These are phyloP conservation scores for Anoplius nigerrimus DNA, from an alignment of 2,888 invertebrate species.

Conservation along the genomic window DNA sequence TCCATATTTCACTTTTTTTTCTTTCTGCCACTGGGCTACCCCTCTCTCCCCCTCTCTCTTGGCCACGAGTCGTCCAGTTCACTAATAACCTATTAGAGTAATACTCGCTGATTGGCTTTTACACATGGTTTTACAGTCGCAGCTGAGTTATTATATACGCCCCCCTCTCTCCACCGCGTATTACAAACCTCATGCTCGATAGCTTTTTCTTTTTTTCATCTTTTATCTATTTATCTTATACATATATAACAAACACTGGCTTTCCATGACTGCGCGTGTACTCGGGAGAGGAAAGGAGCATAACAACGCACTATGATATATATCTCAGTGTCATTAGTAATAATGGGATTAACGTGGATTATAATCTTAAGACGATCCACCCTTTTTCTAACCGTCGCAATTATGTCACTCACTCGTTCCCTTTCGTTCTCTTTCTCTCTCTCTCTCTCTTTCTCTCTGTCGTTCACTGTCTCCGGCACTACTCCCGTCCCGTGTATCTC, in stretches of 20 bases:
- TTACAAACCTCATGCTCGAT: conserved; percentile 27
- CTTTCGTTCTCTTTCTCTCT: conserved; percentile 13
- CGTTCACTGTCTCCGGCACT: too few species aligned
- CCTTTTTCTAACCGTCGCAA: conserved; percentile 27
- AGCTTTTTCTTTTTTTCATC: conserved; percentile 51
- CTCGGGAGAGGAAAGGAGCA: conserved; percentile 55
- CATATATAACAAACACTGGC: conserved; percentile 60
- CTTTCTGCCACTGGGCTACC: background rate
- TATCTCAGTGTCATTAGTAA: conserved; percentile 24
- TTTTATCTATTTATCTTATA: conserved; percentile 60
- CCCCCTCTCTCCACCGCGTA: conserved; percentile 19
- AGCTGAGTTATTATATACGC: conserved; percentile 26
- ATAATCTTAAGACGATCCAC: conserved; percentile 41
- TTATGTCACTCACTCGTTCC: conserved; percentile 7
- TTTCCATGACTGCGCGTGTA: conserved; percentile 54
- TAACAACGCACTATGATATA: conserved; percentile 47
- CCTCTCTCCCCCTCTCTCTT: conserved; percentile 1
- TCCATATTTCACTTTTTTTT: background rate
- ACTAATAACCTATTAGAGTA: conserved; percentile 38
- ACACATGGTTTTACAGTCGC: conserved; percentile 23
- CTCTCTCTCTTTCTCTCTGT: conserved; percentile 2
- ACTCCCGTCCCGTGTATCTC: conserved; percentile 18
- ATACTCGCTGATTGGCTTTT: conserved; percentile 36
- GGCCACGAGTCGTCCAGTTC: conserved; percentile 45
- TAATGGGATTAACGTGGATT: conserved; percentile 31